Conservation (phyloP, 1,140 invertebrate genomes). For the Frieseomelitta varia region DNA sequence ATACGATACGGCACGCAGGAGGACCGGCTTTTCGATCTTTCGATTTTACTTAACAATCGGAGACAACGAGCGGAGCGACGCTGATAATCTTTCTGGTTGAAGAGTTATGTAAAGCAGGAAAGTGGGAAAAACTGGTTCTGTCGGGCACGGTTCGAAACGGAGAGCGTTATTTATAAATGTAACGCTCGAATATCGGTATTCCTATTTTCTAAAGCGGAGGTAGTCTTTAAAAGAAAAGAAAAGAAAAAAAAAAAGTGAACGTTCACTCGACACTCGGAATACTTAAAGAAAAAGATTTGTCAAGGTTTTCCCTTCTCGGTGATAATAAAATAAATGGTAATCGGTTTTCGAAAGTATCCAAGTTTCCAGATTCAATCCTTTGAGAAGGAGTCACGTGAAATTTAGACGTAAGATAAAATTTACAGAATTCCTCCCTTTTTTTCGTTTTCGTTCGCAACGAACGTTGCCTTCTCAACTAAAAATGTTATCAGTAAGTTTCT, state of each 20-base stretch:
- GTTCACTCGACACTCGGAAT: neutral
- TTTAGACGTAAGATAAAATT: neutral
- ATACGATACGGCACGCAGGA: neutral
- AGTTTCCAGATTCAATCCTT: neutral
- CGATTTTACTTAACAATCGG: neutral
- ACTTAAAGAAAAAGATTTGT: neutral
- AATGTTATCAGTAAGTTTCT: constrained; percentile 4
- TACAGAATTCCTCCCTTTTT: neutral
- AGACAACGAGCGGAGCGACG: neutral
- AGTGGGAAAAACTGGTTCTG: constrained; percentile 28
- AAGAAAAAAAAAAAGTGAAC: too few species aligned
- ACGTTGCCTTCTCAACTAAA: neutral
- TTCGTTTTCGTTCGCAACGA: neutral
- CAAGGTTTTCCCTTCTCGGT: neutral
- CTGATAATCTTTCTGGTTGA: constrained; percentile 27
- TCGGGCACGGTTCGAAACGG: neutral
- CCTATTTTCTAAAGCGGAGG: neutral
- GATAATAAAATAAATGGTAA: neutral
- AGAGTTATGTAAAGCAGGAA: constrained; percentile 19
- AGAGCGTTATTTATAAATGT: neutral
- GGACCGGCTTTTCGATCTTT: neutral
- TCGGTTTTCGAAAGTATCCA: neutral
- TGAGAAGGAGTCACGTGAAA: neutral
- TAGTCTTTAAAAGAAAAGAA: neutral
- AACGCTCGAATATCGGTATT: neutral